These are phyloP conservation scores for Centropus bengalensis DNA, from an alignment of 2,113 vertebrate species.

Conservation along the genomic window DNA sequence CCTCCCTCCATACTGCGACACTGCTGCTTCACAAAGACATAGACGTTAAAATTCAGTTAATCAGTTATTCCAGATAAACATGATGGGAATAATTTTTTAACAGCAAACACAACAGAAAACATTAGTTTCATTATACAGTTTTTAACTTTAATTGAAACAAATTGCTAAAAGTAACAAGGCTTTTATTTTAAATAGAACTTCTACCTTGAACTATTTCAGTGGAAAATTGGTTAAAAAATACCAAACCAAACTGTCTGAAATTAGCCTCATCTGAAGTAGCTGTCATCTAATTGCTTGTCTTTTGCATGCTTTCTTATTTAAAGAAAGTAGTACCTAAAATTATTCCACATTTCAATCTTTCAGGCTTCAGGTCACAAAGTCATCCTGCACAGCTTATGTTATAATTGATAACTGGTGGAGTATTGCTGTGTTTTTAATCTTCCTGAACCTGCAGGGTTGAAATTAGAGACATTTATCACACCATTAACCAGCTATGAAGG, in stretches of 20 bases:
- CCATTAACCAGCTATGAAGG: background rate
- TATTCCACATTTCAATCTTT: background rate
- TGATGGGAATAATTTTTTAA: background rate
- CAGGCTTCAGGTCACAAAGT: background rate
- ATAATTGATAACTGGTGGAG: background rate
- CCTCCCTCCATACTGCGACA: background rate
- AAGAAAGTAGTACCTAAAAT: background rate
- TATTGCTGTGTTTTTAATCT: slow-evolving; percentile 8
- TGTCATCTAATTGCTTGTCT: background rate
- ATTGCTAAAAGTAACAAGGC: background rate
- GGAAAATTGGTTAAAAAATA: background rate
- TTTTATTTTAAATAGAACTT: background rate
- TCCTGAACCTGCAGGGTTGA: slow-evolving; percentile 15
- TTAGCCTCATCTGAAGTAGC: background rate
- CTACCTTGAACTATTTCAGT: background rate
- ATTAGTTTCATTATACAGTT: background rate
- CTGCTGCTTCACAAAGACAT: background rate
- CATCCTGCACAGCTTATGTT: background rate
- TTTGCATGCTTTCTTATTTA: background rate
- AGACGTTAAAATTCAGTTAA: background rate
- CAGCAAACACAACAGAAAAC: background rate
- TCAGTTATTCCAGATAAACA: background rate
- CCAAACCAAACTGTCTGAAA: background rate
- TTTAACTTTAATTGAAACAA: background rate
- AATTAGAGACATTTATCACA: slow-evolving; percentile 41